phyloP scores from a whole-genome alignment of 2,797 vertebrate genomes.

The Anguilla pacifica region DNA sequence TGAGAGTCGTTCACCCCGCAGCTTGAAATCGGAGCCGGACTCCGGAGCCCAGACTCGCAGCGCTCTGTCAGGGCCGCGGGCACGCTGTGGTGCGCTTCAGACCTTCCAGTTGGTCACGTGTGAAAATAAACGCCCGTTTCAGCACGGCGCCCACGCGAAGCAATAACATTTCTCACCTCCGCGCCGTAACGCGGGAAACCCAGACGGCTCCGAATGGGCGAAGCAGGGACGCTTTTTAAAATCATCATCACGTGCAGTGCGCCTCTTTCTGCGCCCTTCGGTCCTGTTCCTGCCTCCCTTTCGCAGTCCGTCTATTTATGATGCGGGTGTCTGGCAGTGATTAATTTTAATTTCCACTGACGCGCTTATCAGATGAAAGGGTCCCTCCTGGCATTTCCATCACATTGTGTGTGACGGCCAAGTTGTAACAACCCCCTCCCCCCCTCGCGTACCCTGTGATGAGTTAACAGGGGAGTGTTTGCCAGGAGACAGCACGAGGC shows the following conservation, averaged over 20 bases:
- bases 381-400: background rate
- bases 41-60: background rate
- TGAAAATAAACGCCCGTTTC: slow-evolving; percentile 71
- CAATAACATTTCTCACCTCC: background rate
- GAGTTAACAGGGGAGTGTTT: background rate
- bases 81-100: slow-evolving; percentile 70
- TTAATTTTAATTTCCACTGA: background rate
- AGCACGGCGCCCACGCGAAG: background rate
- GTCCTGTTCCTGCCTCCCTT: background rate
- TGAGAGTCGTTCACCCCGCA: slow-evolving; percentile 60
- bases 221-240: background rate
- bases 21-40: slow-evolving; percentile 63
- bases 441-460: background rate
- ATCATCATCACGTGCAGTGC: background rate
- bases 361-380: background rate
- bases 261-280: background rate
- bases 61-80: background rate
- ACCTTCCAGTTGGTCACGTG: slow-evolving; percentile 57
- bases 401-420: background rate
- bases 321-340: background rate
- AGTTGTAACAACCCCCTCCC: background rate
- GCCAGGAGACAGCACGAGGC: background rate
- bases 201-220: background rate
- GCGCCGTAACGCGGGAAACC: background rate
- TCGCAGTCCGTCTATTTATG: background rate